A percentile compares a stretch with the other conserved stretches of the same genome.
Evolutionary conservation across 2,888 invertebrate species (phyloP).

Genomic region (Rhagophthalmus giganteus): DNA sequence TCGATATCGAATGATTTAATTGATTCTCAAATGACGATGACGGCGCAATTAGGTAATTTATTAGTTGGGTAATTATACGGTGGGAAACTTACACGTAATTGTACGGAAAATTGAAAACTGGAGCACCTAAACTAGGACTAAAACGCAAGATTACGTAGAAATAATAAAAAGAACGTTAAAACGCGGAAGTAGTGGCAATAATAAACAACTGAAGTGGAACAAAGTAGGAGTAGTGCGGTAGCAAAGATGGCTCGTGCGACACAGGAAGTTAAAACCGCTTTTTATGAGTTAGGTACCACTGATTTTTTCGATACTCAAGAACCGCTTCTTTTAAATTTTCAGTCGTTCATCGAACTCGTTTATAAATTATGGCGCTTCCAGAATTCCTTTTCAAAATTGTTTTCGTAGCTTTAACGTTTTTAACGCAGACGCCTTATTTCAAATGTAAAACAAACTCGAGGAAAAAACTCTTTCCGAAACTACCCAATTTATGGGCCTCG

Average conservation of each 20-base stretch:
- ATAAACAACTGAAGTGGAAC: slow-evolving; percentile 13
- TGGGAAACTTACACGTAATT: too few species aligned
- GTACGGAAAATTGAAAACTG: too few species aligned
- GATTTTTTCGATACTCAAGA: slow-evolving; percentile 9
- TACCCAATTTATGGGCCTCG: too few species aligned
- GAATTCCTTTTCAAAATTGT: too few species aligned
- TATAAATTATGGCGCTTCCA: slow-evolving; percentile 8
- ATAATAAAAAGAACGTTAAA: not conserved
- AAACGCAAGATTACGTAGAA: not conserved
- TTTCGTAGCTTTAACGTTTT: too few species aligned
- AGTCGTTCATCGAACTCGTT: slow-evolving; percentile 11
- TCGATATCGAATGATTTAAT: too few species aligned
- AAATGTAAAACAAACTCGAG: too few species aligned
- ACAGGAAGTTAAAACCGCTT: slow-evolving; percentile 25
- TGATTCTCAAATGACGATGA: too few species aligned
- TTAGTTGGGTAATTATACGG: too few species aligned
- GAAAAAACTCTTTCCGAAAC: too few species aligned
- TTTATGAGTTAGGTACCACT: slow-evolving; percentile 18
- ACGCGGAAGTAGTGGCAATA: not conserved
- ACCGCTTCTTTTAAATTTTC: slow-evolving; percentile 1
- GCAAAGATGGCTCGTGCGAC: slow-evolving; percentile 28
- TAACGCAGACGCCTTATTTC: too few species aligned
- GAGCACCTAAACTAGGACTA: not conserved
- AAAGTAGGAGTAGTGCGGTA: slow-evolving; percentile 25
- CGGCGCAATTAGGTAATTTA: too few species aligned